Base-by-base conservation (phyloP, 2,113 vertebrate genomes). In the Mellivora capensis region DNA sequence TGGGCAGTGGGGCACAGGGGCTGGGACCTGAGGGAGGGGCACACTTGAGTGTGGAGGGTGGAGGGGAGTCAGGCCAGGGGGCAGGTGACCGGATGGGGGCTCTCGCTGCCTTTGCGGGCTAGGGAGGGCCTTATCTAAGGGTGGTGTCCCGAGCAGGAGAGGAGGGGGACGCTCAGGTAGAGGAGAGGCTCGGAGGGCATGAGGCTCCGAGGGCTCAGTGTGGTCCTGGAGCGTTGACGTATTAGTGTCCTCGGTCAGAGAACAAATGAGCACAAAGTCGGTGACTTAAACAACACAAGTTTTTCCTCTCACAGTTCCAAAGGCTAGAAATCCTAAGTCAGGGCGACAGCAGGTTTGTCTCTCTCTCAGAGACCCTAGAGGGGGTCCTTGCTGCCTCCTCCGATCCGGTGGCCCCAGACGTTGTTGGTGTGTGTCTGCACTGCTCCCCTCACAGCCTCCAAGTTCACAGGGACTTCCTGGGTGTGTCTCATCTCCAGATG, bases 171-270 rank as follows among this genome's bases (percentile, higher is more conserved):
- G 23, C 6, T 8, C 64, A 6, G 37, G 44, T 31, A 17, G 29
- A 37, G 31, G 44, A 44, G 64, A 3, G 0, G 4, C 44, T 23
- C 0, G 0, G n/a, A 7, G 62, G n/a, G 52, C 37, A 39, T n/a
- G 25, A 72, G 74, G 54, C n/a, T n/a, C n/a, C n/a, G n/a, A n/a
- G n/a, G n/a, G n/a, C n/a, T 1, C 0, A 31, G 1, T 5, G 25
- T 20, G 61, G 81, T 10, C 39, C 37, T 18, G 25, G 57, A 11
- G 13, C 9, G 25, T 1, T 8, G 21, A 3, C 2, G 31, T 44
- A 3, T 20, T 13, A 2, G 7, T 67, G 64, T 49, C 52, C 44
- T 44, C 15, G 49, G 31, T 39, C 47, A 39, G 0, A 3, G 11
- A 6, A 27, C 39, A 61, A 14, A 54, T 37, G 8, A 14, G 37